phyloP scores from a whole-genome alignment of 2,888 invertebrate species.

The Nymphalis polychloros region DNA sequence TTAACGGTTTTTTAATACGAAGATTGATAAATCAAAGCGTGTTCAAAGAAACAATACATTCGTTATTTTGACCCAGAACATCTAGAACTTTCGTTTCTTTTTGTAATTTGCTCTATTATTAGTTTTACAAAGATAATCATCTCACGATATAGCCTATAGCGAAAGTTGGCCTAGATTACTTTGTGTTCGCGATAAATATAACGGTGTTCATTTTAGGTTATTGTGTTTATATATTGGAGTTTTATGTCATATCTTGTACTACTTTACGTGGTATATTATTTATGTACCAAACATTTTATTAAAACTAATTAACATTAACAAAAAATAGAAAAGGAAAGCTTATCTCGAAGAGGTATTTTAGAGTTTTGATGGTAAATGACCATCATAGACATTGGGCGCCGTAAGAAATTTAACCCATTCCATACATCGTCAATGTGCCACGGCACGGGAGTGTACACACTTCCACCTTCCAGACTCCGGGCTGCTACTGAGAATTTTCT shows the following conservation, averaged over 20 bases:
- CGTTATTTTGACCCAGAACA: constrained; percentile 13
- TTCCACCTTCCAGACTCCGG: too few species aligned
- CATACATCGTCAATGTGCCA: too few species aligned
- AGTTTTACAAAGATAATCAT: constrained; percentile 25
- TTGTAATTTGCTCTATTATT: constrained; percentile 32
- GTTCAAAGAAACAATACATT: constrained; percentile 18
- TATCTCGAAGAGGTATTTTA: too few species aligned
- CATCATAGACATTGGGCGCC: too few species aligned
- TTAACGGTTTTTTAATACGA: not conserved
- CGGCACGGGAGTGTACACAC: too few species aligned
- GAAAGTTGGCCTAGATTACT: constrained; percentile 34
- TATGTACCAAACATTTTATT: not conserved
- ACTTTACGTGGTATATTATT: not conserved
- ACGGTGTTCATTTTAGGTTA: not conserved
- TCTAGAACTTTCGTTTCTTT: constrained; percentile 24
- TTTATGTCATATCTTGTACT: not conserved
- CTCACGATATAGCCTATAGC: constrained; percentile 21
- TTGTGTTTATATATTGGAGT: not conserved
- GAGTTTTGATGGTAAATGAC: too few species aligned
- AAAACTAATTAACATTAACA: too few species aligned
- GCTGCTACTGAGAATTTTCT: too few species aligned
- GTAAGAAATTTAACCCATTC: too few species aligned
- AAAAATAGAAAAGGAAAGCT: too few species aligned
- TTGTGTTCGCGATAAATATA: constrained; percentile 28
- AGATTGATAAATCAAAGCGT: constrained; percentile 6